These are phyloP conservation scores for Poecilia picta DNA, from an alignment of 2,797 vertebrate species.

Conservation along the genomic window DNA sequence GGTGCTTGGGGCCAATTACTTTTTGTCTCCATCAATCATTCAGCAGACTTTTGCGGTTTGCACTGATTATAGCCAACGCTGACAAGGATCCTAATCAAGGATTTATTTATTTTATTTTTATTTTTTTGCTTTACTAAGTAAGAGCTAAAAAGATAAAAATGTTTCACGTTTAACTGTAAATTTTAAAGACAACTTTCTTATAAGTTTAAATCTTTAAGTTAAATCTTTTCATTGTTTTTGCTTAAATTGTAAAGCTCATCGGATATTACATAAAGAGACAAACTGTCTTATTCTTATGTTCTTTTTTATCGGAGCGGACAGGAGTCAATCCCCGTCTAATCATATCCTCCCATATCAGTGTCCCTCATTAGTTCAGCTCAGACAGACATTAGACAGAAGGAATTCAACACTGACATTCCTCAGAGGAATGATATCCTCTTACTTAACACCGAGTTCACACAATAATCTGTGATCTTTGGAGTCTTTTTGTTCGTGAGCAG, in stretches of 20 bases:
- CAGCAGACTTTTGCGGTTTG: conserved; percentile 39
- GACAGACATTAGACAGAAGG: conserved; percentile 57
- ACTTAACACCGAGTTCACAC: conserved; percentile 33
- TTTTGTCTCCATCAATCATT: conserved; percentile 34
- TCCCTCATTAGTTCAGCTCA: conserved; percentile 63
- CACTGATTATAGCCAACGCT: conserved; percentile 47
- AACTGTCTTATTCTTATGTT: conserved; percentile 5
- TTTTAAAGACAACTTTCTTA: background rate
- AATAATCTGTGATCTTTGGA: conserved; percentile 7
- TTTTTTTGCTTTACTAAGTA: conserved; percentile 11
- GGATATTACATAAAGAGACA: background rate
- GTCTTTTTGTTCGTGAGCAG: conserved; percentile 2
- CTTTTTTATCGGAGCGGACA: conserved; percentile 36
- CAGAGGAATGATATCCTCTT: conserved; percentile 42
- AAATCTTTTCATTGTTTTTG: background rate
- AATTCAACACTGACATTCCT: conserved; percentile 59
- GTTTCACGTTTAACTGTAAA: background rate
- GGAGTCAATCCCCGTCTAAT: conserved; percentile 44
- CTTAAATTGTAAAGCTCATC: background rate
- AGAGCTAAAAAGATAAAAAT: background rate
- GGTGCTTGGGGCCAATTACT: conserved; percentile 26
- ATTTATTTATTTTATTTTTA: conserved; percentile 37
- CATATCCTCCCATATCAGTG: conserved; percentile 47
- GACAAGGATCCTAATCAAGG: conserved; percentile 42
- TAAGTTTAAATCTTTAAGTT: background rate